Percentiles rank a stretch among this genome's conserved stretches.
Conservation (phyloP, 2,113 vertebrate species). For the Colistium nudipinnis region DNA sequence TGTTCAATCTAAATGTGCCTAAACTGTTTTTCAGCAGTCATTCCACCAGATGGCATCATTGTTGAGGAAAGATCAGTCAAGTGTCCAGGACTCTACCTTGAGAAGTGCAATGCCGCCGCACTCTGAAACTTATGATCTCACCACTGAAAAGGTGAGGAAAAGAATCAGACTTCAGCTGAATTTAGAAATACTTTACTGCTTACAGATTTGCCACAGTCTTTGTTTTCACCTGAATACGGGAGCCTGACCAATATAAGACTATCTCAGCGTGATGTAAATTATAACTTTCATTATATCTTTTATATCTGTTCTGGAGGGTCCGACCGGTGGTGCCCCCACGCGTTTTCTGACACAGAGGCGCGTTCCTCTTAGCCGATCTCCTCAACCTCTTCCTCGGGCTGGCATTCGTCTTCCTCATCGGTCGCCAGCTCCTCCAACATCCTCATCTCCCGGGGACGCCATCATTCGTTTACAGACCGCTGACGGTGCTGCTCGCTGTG, state of each 20-base stretch:
- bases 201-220: background rate
- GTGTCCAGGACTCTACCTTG: conserved; percentile 55
- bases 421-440: conserved; percentile 39
- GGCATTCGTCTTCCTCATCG: conserved; percentile 71
- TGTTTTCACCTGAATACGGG: background rate
- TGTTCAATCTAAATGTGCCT: background rate
- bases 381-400: conserved; percentile 66
- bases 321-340: conserved; percentile 51
- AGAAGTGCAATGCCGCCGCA: conserved; percentile 60
- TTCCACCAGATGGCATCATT: conserved; percentile 70
- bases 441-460: conserved; percentile 44
- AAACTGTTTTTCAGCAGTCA: conserved; percentile 47
- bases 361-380: conserved; percentile 46
- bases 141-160: conserved; percentile 70
- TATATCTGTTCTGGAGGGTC: conserved; percentile 47
- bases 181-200: background rate
- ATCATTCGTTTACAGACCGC: conserved; percentile 56
- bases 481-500: conserved; percentile 45
- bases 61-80: conserved; percentile 72
- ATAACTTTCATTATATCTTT: conserved; percentile 1
- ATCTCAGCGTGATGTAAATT: background rate
- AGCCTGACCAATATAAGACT: background rate
- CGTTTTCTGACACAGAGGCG: conserved; percentile 69
- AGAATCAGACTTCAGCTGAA: background rate
- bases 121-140: conserved; percentile 71